Conservation (phyloP, 92 coral and sea anemone species). For the Porites lobata region DNA sequence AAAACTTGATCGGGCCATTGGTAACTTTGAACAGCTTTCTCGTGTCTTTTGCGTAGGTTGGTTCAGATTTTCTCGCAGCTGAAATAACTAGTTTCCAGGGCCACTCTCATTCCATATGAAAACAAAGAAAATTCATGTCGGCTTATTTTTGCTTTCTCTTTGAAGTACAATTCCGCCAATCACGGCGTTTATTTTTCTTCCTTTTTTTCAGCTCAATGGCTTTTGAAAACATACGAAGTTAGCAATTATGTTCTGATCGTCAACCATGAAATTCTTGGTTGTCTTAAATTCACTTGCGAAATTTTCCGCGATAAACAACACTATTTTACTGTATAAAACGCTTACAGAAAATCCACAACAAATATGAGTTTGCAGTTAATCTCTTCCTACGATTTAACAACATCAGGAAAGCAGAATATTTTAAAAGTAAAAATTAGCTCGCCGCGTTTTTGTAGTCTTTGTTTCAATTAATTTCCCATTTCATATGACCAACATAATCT, state of each 20-base stretch:
- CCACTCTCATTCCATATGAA: too few relatives aligned
- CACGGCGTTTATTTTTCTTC: neutral
- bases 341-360: neutral
- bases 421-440: neutral
- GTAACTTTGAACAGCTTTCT: neutral
- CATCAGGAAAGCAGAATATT: slow-evolving; percentile 1
- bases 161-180: slow-evolving; percentile 25
- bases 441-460: neutral
- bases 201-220: neutral
- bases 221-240: neutral
- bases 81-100: neutral
- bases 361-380: neutral
- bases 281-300: neutral
- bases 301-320: neutral
- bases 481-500: neutral
- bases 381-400: slow-evolving; percentile 1
- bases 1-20: neutral
- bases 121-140: slow-evolving; percentile 24
- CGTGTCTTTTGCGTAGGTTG: neutral
- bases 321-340: neutral
- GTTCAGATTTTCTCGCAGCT: neutral
- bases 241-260: neutral
- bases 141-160: slow-evolving; percentile 3
- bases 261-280: neutral
- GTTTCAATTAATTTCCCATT: too few relatives aligned